phyloP scores from a whole-genome alignment of 2,797 vertebrate genomes.

The Diceros bicornis region DNA sequence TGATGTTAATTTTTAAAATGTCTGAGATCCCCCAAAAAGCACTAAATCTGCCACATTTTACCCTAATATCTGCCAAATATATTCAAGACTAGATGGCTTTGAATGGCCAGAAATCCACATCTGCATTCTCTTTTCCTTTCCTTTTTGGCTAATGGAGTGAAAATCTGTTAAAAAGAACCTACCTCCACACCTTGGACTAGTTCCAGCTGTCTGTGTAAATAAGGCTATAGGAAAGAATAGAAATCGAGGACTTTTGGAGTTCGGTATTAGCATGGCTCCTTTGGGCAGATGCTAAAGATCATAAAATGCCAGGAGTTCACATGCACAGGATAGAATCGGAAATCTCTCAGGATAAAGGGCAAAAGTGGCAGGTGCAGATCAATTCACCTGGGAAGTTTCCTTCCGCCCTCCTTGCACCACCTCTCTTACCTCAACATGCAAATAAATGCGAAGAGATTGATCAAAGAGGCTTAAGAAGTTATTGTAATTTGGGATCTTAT shows the following conservation, averaged over 20 bases:
- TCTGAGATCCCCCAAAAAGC: not conserved
- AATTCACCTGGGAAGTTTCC: not conserved
- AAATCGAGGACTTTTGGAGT: not conserved
- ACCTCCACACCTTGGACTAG: not conserved
- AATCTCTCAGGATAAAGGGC: not conserved
- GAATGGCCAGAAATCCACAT: not conserved
- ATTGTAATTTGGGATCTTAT: not conserved
- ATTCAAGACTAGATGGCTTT: not conserved
- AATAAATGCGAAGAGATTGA: not conserved
- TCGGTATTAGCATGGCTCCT: not conserved
- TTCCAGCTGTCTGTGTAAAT: not conserved
- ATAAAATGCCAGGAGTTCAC: not conserved
- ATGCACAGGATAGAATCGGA: not conserved
- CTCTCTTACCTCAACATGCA: not conserved
- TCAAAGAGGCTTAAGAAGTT: not conserved
- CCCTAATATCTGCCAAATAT: not conserved
- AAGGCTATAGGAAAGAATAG: not conserved
- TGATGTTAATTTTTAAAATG: not conserved
- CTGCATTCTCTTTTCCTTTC: not conserved
- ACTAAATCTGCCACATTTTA: not conserved
- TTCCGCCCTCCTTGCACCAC: not conserved
- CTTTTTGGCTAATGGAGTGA: not conserved
- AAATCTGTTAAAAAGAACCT: slow-evolving; percentile 28
- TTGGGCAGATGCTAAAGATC: not conserved
- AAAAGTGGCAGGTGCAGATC: not conserved